phyloP scores from a whole-genome alignment of 2,888 invertebrate species.

The Thera britannica region DNA sequence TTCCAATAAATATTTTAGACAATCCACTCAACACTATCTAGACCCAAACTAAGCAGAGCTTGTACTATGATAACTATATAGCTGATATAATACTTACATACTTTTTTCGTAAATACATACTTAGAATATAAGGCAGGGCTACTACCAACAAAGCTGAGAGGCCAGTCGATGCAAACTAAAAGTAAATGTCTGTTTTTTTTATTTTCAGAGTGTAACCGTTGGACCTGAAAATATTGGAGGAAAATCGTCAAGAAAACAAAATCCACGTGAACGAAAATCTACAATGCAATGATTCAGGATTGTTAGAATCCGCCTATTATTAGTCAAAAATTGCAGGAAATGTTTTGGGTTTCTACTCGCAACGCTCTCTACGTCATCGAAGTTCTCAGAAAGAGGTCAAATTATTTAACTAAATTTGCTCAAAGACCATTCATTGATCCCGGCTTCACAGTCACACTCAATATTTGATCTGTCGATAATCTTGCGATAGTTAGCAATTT shows the following conservation, averaged over 20 bases:
- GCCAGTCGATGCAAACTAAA: no score
- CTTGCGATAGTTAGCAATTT: neutral
- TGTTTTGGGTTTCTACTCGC: neutral
- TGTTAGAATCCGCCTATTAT: neutral
- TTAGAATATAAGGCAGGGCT: no score
- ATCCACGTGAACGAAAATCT: neutral
- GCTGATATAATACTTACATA: no score
- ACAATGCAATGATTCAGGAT: neutral
- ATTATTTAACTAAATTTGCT: conserved; percentile 1
- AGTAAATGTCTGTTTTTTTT: neutral
- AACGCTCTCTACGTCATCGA: neutral
- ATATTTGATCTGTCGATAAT: neutral
- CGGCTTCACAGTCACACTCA: neutral
- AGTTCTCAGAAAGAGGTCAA: neutral
- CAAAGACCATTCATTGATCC: neutral
- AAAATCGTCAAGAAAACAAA: neutral
- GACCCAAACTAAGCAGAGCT: no score
- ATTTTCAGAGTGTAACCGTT: neutral
- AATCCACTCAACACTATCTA: no score
- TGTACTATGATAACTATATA: no score
- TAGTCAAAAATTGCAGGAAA: conserved; percentile 4
- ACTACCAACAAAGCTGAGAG: no score
- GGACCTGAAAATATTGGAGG: neutral
- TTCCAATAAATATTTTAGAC: no score
- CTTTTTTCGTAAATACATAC: no score